Conservation (phyloP, 2,888 invertebrate species). For the Sialis lutaria region DNA sequence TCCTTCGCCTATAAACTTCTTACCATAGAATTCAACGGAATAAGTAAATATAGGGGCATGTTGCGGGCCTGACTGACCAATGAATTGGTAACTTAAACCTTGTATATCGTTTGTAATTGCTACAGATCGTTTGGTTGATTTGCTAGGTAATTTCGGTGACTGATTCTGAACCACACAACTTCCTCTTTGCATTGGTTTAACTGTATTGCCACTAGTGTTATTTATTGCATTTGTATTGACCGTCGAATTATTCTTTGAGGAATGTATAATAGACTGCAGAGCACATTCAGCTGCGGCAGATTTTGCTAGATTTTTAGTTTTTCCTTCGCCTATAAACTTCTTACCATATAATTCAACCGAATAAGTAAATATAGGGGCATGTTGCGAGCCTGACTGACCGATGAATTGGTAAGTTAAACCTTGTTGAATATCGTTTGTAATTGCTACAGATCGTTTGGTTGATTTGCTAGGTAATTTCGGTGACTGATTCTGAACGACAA, state of each 20-base stretch:
- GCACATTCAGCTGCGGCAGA: no score
- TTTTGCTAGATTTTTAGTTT: conserved; percentile 37
- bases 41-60: conserved; percentile 80
- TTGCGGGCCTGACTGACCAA: conserved; percentile 67
- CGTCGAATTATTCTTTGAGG: conserved; percentile 25
- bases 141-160: no score
- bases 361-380: conserved; percentile 75
- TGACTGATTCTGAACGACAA: no score
- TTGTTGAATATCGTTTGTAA: conserved; percentile 70
- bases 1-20: conserved; percentile 34
- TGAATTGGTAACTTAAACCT: conserved; percentile 55
- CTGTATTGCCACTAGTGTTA: conserved; percentile 32
- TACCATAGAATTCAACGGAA: conserved; percentile 50
- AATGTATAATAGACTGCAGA: no score
- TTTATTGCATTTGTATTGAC: conserved; percentile 25
- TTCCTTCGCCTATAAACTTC: conserved; percentile 33
- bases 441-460: conserved; percentile 49
- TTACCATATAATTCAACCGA: conserved; percentile 51
- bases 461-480: no score
- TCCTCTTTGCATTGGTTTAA: conserved; percentile 14
- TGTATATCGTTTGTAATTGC: conserved; percentile 73
- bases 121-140: conserved; percentile 40
- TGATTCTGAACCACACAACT: no score
- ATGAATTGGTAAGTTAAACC: conserved; percentile 60
- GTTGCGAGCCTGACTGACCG: conserved; percentile 68